Evolutionary conservation across 2,797 vertebrate genomes (phyloP).

Genomic region (Spatula versicolor): DNA sequence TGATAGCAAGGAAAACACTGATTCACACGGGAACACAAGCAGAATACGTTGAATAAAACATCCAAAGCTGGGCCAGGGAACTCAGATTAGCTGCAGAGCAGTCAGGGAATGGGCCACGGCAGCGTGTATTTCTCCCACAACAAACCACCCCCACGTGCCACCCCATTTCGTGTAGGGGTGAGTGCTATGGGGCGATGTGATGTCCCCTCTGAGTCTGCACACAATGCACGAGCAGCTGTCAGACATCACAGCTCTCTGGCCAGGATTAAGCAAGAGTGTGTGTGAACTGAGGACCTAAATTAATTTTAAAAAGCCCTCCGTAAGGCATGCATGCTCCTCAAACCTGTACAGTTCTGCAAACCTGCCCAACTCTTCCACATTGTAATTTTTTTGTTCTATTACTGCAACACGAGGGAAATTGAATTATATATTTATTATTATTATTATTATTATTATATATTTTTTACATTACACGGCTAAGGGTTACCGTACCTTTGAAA

Average conservation of each 20-base stretch:
- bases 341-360: not conserved
- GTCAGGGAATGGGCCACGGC: not conserved
- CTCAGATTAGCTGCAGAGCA: not conserved
- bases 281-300: not conserved
- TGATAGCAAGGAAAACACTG: not conserved
- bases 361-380: not conserved
- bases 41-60: not conserved
- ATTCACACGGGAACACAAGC: not conserved
- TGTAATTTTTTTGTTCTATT: not conserved
- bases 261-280: not conserved
- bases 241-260: not conserved
- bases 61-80: not conserved
- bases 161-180: fast-evolving
- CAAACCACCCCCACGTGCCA: not conserved
- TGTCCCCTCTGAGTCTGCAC: not conserved
- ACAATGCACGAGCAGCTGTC: not conserved
- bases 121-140: not conserved
- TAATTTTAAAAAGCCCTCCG: not conserved
- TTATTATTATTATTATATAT: too few species aligned
- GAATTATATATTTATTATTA: too few species aligned
- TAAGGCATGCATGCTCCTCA: too few species aligned
- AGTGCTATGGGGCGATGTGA: not conserved
- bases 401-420: not conserved
- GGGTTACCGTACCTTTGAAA: constrained; percentile 6
- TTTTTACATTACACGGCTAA: not conserved